phyloP scores from a whole-genome alignment of 2,888 invertebrate genomes.

The Spicauda simplicius region DNA sequence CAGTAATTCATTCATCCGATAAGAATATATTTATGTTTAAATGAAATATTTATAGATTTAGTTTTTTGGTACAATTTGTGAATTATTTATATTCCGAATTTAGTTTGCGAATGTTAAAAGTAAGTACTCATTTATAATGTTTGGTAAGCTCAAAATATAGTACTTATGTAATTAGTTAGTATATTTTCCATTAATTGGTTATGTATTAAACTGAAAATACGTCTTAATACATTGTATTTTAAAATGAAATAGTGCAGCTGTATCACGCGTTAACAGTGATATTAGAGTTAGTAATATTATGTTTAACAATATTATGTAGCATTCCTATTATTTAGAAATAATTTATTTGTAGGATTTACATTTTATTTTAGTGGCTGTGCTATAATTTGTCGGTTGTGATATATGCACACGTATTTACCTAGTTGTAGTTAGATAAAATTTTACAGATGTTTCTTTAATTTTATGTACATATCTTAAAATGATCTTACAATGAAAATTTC shows the following conservation, averaged over 20 bases:
- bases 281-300: neutral
- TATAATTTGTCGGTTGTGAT: conserved; percentile 35
- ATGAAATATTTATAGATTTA: neutral
- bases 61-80: neutral
- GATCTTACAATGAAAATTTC: neutral
- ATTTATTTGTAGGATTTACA: conserved; percentile 14
- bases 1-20: neutral
- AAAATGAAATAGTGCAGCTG: neutral
- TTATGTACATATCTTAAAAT: neutral
- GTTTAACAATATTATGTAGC: conserved; percentile 15
- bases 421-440: conserved; percentile 6
- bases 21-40: neutral
- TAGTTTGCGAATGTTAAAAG: neutral
- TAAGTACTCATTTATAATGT: neutral
- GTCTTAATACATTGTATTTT: neutral
- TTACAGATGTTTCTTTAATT: conserved; percentile 5
- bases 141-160: conserved; percentile 12
- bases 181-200: neutral
- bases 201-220: neutral
- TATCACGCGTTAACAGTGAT: neutral
- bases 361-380: conserved; percentile 32
- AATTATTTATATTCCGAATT: conserved; percentile 4
- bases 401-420: conserved; percentile 15
- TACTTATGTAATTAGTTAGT: conserved; percentile 8
- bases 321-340: conserved; percentile 35